Base-by-base conservation (phyloP, 2,888 invertebrate species). In the Macrosoma leucophasiata region DNA sequence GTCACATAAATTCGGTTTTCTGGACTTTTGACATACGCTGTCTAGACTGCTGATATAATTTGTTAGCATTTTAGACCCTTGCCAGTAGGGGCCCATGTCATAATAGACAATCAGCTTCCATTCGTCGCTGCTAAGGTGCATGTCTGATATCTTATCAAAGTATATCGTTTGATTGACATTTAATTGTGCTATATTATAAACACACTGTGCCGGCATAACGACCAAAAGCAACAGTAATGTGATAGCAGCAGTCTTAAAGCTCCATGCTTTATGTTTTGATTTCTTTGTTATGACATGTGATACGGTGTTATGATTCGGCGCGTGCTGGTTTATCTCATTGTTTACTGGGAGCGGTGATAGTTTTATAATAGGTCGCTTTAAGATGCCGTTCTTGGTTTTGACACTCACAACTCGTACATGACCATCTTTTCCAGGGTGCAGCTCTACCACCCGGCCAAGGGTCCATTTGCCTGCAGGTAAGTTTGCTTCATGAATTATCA, bases 81-180 rank as follows among this genome's bases (percentile, higher is more conserved):
- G 28, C 36, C 36, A 36, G 21, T 32, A 36, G 12, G 36, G 17
- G 21, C 28, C 28, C 29, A 36, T 37, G 6, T 37, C 14, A 13
- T 37, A 37, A 21, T 37, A 37, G 7, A 18, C 17, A 19, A 37
- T 19, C n/a, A 37, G 27, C 10, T 28, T 37, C 36, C 36, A 29
- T 19, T 37, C 32, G 13, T 37, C 24, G 10, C 32, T 24, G 18
- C 28, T 20, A 13, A 37, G 12, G 20, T 18, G 17, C 29, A 37
- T 29, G 15, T 25, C 20, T 2, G 36, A 24, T n/a, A 29, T 31
- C 20, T 32, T 32, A 12, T 32, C 36, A 14, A 37, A 37, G n/a
- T 31, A 36, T n/a, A 36, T n/a, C 3, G 23, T 20, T 28, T 36
- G 28, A 13, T 25, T 10, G 15, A 30, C 7, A 7, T 30, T 36